Base-by-base conservation (phyloP, 1,140 invertebrate genomes). In the Adoxophyes honmai region DNA sequence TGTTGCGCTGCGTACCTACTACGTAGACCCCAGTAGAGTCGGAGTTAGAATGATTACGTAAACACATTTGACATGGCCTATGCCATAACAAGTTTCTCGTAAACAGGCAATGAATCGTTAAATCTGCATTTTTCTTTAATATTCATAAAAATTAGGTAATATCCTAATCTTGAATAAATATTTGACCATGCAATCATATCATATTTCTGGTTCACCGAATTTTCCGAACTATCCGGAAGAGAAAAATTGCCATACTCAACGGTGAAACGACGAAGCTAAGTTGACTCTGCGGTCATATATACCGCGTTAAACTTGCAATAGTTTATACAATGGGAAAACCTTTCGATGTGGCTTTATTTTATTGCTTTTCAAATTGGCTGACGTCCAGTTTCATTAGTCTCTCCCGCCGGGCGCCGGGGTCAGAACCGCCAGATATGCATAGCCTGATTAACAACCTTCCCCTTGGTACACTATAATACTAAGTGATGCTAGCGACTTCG, bases 141-240 rank as follows among this genome's bases (percentile, higher is more conserved):
- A 44, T 44, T 44, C 39, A 44, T 44, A 18, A 21, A 28, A 44
- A 44, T 16, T 28, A 44, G 10, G n/a, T 44, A 44, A 44, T 44
- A 15, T 44, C 18, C 16, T 0, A 16, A 16, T 10, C 1, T 21
- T 44, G 16, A 44, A 44, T 44, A 44, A 18, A 28, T 6, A 44
- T 15, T 8, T 5, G 1, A 10, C 34, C 18, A 21, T 4, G 18
- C 18, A 18, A 21, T 44, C 18, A 18, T 44, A 39, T 38, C 14
- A 38, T 42, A 21, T n/a, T 18, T 44, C n/a, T 18, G 38, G 38
- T 44, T 44, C 2, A 6, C 21, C 6, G 21, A 3, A 3, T 28
- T 28, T 28, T 28, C 6, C 21, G 21, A 6, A 28, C 6, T 28
- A n/a, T n/a, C n/a, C n/a, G n/a, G n/a, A n/a, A n/a, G n/a, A n/a